Evolutionary conservation across 2,888 invertebrate species (phyloP).

Genomic region (Amblyjoppa fuscipennis): DNA sequence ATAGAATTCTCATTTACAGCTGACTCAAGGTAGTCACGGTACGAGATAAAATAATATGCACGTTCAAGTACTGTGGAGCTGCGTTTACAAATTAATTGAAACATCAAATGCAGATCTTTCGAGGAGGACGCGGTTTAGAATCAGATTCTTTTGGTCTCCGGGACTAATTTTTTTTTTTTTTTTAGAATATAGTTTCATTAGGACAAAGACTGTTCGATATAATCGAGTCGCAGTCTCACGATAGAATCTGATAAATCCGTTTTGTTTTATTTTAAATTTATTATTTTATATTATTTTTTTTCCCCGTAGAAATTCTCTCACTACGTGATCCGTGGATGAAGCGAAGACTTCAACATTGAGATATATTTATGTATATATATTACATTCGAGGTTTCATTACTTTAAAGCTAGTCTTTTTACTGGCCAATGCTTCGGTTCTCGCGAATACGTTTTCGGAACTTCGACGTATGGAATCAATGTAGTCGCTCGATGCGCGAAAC

Average conservation of each 20-base stretch:
- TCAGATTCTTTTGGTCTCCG: conserved; percentile 58
- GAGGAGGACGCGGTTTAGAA: conserved; percentile 8
- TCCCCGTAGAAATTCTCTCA: conserved; percentile 54
- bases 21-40: conserved; percentile 55
- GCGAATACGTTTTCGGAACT: conserved; percentile 84
- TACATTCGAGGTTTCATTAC: conserved; percentile 84
- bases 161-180: conserved; percentile 47
- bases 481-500: conserved; percentile 80
- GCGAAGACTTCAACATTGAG: conserved; percentile 7
- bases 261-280: neutral
- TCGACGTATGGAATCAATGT: conserved; percentile 82
- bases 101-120: conserved; percentile 29
- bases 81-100: conserved; percentile 29
- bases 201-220: conserved; percentile 13
- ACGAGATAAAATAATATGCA: conserved; percentile 53
- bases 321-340: conserved; percentile 24
- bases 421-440: conserved; percentile 83
- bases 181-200: conserved; percentile 30
- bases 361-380: conserved; percentile 26
- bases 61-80: conserved; percentile 58
- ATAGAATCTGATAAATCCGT: conserved; percentile 47
- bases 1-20: conserved; percentile 55
- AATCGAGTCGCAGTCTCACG: conserved; percentile 30
- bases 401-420: conserved; percentile 84
- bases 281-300: conserved; percentile 11